phyloP scores from a whole-genome alignment of 2,113 vertebrate species.

The Hyaena hyaena region DNA sequence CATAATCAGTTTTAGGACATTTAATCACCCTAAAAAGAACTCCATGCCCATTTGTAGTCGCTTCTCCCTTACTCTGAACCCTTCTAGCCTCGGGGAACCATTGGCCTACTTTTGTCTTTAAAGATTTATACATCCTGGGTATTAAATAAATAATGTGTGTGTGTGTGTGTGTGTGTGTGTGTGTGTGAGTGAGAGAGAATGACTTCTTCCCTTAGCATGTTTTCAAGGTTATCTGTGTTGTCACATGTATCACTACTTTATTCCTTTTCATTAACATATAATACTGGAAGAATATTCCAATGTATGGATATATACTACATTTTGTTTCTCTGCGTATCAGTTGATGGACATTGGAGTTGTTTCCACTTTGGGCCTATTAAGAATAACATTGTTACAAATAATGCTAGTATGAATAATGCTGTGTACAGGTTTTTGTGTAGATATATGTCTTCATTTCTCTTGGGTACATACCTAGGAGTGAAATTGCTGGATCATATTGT shows the following conservation, averaged over 20 bases:
- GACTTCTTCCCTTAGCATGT: background rate
- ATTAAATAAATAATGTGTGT: background rate
- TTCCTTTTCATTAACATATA: slow-evolving; percentile 44
- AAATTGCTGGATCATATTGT: slow-evolving; percentile 27
- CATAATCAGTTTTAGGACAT: slow-evolving; percentile 48
- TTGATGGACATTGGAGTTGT: slow-evolving; percentile 15
- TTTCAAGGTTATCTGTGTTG: background rate
- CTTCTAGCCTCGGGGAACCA: slow-evolving; percentile 10
- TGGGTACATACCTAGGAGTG: background rate
- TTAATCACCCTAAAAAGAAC: slow-evolving; percentile 45
- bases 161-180: background rate
- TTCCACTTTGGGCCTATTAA: background rate
- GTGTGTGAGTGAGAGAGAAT: background rate
- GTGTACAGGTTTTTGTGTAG: background rate
- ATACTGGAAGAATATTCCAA: background rate
- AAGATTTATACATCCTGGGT: background rate
- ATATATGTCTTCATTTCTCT: slow-evolving; percentile 21
- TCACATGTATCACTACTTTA: background rate
- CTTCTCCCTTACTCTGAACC: background rate
- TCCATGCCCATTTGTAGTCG: background rate
- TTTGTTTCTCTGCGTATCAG: background rate
- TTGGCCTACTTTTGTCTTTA: slow-evolving; percentile 34
- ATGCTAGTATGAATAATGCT: background rate
- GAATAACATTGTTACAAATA: background rate
- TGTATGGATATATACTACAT: background rate